Percentiles rank a stretch among this genome's conserved stretches.
phyloP scores from a whole-genome alignment of 2,797 vertebrate species.

The Enteromius viviparus region DNA sequence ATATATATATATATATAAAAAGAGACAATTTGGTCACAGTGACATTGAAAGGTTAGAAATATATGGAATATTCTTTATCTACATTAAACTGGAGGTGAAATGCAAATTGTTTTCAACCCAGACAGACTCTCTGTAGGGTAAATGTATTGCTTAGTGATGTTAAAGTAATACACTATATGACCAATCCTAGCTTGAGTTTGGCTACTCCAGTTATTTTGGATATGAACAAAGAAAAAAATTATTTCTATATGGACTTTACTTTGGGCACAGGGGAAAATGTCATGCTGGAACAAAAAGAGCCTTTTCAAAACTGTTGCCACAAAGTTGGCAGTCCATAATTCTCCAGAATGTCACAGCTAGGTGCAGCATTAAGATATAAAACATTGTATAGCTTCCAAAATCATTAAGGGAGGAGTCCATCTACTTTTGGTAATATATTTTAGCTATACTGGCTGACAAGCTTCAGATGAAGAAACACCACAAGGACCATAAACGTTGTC shows the following conservation, averaged over 20 bases:
- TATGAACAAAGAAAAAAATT: not conserved
- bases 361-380: not conserved
- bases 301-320: not conserved
- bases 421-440: not conserved
- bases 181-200: not conserved
- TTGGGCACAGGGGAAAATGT: not conserved
- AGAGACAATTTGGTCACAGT: no score
- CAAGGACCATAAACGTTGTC: not conserved
- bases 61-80: constrained; percentile 23
- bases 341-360: not conserved
- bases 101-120: constrained; percentile 1
- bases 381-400: not conserved
- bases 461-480: not conserved
- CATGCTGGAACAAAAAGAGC: not conserved
- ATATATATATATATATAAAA: no score
- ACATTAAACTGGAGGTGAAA: constrained; percentile 38
- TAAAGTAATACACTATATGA: not conserved
- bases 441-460: not conserved
- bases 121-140: not conserved
- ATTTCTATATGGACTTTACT: not conserved
- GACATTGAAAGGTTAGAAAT: no score
- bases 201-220: not conserved
- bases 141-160: not conserved
- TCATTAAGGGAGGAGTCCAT: not conserved
- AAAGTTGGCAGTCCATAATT: constrained; percentile 2